Percentiles rank a stretch among this genome's conserved stretches.
Conservation (phyloP, 2,888 invertebrate genomes). For the Corbicula japonica region DNA sequence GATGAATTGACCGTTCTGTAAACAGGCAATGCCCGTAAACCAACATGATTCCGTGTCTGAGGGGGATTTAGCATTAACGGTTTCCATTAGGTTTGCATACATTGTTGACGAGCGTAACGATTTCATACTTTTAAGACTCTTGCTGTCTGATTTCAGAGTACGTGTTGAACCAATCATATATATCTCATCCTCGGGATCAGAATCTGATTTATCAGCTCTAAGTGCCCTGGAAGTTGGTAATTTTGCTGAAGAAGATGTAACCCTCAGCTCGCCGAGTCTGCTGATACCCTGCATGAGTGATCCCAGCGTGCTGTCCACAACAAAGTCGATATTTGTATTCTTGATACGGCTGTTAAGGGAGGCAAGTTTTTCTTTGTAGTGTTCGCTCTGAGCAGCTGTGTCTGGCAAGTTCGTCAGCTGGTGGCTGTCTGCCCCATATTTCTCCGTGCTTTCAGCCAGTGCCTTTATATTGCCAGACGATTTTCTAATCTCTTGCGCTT, state of each 20-base stretch:
- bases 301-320: conserved; percentile 55
- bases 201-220: conserved; percentile 30
- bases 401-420: conserved; percentile 56
- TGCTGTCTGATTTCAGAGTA: conserved; percentile 4
- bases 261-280: conserved; percentile 59
- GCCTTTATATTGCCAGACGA: conserved; percentile 59
- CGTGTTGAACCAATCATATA: conserved; percentile 39
- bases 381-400: conserved; percentile 43
- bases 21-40: conserved; percentile 68
- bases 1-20: conserved; percentile 55
- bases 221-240: conserved; percentile 21
- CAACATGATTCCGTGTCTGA: conserved; percentile 65
- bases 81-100: conserved; percentile 28
- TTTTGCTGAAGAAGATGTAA: conserved; percentile 47
- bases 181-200: conserved; percentile 57
- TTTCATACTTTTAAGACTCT: conserved; percentile 30
- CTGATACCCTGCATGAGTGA: conserved; percentile 53
- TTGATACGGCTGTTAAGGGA: conserved; percentile 55
- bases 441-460: conserved; percentile 47
- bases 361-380: conserved; percentile 56
- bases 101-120: conserved; percentile 12
- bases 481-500: conserved; percentile 63
- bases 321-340: conserved; percentile 58
- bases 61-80: conserved; percentile 44
- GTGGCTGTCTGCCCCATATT: conserved; percentile 66